Percentiles rank a stretch among this genome's conserved stretches.
phyloP scores from a whole-genome alignment of 2,113 vertebrate genomes.

The Cynopterus brachyotis region DNA sequence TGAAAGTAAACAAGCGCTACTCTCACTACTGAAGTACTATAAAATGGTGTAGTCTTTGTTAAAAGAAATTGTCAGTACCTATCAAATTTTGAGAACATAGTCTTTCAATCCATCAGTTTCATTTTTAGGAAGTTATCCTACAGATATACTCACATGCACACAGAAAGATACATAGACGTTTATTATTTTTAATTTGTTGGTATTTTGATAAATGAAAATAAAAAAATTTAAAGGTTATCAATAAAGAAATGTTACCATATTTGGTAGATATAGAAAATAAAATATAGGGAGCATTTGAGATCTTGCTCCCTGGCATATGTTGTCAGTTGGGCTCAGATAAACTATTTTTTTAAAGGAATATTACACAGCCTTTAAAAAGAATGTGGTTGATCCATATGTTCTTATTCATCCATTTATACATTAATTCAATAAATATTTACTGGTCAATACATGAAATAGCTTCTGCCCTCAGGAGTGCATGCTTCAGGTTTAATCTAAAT shows the following conservation, averaged over 20 bases:
- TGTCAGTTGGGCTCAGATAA: no score
- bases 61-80: background rate
- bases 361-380: background rate
- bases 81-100: background rate
- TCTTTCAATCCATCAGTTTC: background rate
- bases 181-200: background rate
- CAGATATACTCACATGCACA: background rate
- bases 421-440: background rate
- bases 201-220: background rate
- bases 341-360: background rate
- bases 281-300: background rate
- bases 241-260: background rate
- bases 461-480: background rate
- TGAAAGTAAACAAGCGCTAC: background rate
- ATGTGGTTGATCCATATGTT: background rate
- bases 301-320: no score
- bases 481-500: background rate
- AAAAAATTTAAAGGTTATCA: background rate
- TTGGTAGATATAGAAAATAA: background rate
- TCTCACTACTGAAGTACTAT: background rate
- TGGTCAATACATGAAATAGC: background rate
- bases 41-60: background rate
- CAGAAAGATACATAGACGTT: background rate
- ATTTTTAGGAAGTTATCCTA: background rate
- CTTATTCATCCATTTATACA: background rate